These are phyloP conservation scores for Ophioninae sp. DNA, from an alignment of 2,888 invertebrate genomes.

Conservation along the genomic window DNA sequence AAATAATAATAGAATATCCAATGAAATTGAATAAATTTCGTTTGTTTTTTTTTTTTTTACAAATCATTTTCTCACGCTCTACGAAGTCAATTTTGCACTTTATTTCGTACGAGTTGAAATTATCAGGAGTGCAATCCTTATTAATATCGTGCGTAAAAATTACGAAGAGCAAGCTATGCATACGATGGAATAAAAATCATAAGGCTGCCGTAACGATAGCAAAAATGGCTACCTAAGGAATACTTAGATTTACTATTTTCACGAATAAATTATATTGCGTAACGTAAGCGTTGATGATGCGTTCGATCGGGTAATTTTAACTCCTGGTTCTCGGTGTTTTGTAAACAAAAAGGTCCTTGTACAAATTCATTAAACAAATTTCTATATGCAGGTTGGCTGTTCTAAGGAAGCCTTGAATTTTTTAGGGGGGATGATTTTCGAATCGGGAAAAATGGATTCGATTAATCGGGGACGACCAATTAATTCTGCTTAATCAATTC, in stretches of 20 bases:
- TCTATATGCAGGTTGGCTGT: background rate
- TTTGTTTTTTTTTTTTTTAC: no score
- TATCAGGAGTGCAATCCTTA: no score
- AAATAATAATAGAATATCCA: background rate
- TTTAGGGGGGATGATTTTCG: background rate
- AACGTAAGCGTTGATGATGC: constrained; percentile 63
- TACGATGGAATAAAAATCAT: constrained; percentile 36
- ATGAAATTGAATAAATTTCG: no score
- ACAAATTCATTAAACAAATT: constrained; percentile 8
- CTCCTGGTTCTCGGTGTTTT: constrained; percentile 48
- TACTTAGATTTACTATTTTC: constrained; percentile 65
- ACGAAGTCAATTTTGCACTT: no score
- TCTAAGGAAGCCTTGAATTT: background rate
- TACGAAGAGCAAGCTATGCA: background rate
- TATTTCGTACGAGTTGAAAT: no score
- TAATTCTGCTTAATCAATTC: no score
- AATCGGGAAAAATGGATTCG: no score
- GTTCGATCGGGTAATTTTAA: constrained; percentile 52
- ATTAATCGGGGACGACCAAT: no score
- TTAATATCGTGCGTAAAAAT: background rate
- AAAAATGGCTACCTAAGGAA: constrained; percentile 51
- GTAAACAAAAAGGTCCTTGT: constrained; percentile 31
- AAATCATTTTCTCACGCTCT: no score
- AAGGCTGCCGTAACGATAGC: constrained; percentile 7
- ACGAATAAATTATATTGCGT: constrained; percentile 60